Evolutionary conservation across 2,797 vertebrate genomes (phyloP).

Genomic region (Vespertilio murinus): DNA sequence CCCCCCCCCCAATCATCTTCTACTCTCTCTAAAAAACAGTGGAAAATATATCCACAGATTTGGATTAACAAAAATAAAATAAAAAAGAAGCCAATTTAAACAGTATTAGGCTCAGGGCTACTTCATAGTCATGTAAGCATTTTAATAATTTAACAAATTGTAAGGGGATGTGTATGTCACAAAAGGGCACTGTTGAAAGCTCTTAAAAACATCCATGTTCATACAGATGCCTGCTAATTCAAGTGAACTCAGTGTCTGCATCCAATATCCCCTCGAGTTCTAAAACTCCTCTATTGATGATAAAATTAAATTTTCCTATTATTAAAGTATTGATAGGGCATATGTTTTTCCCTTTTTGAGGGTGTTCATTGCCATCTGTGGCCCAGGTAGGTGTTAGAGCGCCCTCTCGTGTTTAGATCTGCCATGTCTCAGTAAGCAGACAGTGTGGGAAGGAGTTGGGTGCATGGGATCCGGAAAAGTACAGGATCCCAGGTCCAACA

Average conservation of each 20-base stretch:
- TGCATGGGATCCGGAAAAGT: background rate
- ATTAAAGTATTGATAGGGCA: background rate
- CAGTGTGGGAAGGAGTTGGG: background rate
- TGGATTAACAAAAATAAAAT: no score
- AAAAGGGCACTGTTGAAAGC: background rate
- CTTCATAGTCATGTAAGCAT: background rate
- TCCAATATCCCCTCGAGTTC: background rate
- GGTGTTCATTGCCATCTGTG: background rate
- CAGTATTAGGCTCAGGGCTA: background rate
- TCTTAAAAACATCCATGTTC: background rate
- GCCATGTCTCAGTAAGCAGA: rapidly evolving
- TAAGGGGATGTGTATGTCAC: background rate
- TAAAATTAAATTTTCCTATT: background rate
- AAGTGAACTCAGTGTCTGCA: background rate
- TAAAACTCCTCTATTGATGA: background rate
- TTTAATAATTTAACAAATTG: background rate
- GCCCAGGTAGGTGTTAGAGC: background rate
- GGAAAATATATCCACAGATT: no score
- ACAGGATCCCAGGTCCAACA: background rate
- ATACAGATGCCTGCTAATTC: background rate
- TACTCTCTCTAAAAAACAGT: no score
- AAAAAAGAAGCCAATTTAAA: background rate
- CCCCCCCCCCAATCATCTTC: no score
- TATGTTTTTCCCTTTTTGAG: background rate
- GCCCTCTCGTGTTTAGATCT: background rate